These are phyloP conservation scores for Cossypha dichroa DNA, from an alignment of 2,797 vertebrate species.

Conservation along the genomic window DNA sequence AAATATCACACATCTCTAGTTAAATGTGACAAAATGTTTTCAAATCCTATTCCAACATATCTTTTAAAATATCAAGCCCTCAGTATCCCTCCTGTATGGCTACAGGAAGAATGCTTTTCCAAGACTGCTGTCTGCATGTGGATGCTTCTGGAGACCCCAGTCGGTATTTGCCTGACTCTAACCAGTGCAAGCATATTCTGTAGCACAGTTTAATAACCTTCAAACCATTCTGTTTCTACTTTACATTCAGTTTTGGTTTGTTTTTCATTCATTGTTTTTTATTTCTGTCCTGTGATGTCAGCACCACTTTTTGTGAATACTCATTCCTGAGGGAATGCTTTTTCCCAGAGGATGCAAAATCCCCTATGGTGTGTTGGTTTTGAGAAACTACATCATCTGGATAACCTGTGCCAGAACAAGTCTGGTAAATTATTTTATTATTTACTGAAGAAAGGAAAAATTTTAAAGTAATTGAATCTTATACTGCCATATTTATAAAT, in stretches of 20 bases:
- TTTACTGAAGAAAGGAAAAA: not conserved
- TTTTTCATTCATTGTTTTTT: not conserved
- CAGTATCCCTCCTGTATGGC: not conserved
- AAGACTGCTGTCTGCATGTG: not conserved
- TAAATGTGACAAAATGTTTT: not conserved
- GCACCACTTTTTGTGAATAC: not conserved
- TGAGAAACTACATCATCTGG: not conserved
- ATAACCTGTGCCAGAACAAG: not conserved
- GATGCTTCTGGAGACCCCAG: not conserved
- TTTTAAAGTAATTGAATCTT: not conserved
- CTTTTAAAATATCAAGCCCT: not conserved
- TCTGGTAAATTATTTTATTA: not conserved
- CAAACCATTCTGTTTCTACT: not conserved
- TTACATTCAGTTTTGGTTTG: not conserved
- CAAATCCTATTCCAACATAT: not conserved
- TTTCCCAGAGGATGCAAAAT: not conserved
- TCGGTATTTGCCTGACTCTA: rapidly evolving
- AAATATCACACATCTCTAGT: not conserved
- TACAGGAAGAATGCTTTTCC: not conserved
- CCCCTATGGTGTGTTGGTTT: not conserved
- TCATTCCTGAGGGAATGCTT: not conserved
- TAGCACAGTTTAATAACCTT: not conserved
- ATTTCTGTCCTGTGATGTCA: not conserved
- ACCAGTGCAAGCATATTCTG: not conserved
- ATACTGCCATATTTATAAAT: rapidly evolving